Evolutionary conservation across 2,888 invertebrate species (phyloP).

Genomic region (Chloromyia formosa): DNA sequence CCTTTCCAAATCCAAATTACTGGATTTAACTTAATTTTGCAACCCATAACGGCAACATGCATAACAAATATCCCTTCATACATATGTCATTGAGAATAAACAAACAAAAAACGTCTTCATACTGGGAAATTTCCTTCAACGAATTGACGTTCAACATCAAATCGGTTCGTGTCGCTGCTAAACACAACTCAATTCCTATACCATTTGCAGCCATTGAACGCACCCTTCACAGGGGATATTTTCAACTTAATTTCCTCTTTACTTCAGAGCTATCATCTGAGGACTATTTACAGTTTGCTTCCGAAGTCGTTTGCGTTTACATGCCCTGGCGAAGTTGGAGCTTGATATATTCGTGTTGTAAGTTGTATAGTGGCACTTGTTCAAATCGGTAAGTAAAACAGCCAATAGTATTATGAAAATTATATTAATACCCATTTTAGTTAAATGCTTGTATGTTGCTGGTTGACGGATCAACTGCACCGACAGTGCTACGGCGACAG

Average conservation of each 20-base stretch:
- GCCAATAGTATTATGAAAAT: background rate
- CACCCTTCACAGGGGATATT: background rate
- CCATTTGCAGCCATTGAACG: background rate
- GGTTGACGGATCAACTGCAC: background rate
- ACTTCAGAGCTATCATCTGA: conserved; percentile 17
- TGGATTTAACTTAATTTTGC: no score
- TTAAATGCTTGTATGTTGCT: background rate
- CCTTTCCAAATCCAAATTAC: no score
- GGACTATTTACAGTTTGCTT: conserved; percentile 14
- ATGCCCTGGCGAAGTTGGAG: background rate
- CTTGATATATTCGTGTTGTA: background rate
- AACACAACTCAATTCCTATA: background rate
- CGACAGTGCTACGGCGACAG: no score
- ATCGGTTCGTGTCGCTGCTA: background rate
- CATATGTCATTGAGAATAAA: no score
- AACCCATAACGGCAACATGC: no score
- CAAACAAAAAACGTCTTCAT: background rate
- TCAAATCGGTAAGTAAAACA: background rate
- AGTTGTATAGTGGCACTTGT: background rate
- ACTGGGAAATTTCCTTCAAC: background rate
- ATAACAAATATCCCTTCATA: no score
- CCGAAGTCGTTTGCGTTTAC: background rate
- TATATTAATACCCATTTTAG: background rate
- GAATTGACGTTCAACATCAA: background rate
- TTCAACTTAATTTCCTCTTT: background rate